phyloP scores from a whole-genome alignment of 2,113 vertebrate species.

The Spheniscus mendiculus region DNA sequence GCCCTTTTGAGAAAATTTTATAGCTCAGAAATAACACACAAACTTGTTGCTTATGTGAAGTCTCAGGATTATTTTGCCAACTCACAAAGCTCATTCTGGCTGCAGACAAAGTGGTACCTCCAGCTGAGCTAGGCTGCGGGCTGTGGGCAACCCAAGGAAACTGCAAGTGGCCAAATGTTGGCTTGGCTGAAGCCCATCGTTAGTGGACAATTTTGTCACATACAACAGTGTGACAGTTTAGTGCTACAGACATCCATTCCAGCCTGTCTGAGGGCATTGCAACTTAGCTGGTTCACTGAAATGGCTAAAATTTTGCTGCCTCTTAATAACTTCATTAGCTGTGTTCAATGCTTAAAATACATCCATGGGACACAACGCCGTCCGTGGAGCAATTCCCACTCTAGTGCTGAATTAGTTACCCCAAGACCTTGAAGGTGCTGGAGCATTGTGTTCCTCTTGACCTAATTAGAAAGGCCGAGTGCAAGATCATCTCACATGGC shows the following conservation, averaged over 20 bases:
- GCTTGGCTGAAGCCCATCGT: background rate
- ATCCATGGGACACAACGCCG: background rate
- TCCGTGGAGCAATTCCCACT: background rate
- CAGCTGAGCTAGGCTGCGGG: background rate
- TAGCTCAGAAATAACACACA: background rate
- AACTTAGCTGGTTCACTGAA: background rate
- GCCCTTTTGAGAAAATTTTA: background rate
- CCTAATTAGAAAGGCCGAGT: background rate
- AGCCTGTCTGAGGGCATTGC: background rate
- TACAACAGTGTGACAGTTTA: background rate
- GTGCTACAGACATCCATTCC: background rate
- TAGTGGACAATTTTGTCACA: background rate
- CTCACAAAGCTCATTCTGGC: background rate
- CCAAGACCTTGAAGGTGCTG: background rate
- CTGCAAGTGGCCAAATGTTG: background rate
- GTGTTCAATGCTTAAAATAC: background rate
- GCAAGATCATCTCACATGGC: fast-evolving
- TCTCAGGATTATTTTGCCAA: background rate
- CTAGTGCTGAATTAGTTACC: background rate
- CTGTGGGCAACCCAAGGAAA: background rate
- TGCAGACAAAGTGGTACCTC: background rate
- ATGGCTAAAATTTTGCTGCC: background rate
- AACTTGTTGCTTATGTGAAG: background rate
- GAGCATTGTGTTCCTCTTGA: background rate
- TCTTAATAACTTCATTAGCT: background rate